Evolutionary conservation across 1,140 invertebrate genomes (phyloP), one percentile per base, ranked within the genome.

Genomic region (Cylas formicarius): DNA sequence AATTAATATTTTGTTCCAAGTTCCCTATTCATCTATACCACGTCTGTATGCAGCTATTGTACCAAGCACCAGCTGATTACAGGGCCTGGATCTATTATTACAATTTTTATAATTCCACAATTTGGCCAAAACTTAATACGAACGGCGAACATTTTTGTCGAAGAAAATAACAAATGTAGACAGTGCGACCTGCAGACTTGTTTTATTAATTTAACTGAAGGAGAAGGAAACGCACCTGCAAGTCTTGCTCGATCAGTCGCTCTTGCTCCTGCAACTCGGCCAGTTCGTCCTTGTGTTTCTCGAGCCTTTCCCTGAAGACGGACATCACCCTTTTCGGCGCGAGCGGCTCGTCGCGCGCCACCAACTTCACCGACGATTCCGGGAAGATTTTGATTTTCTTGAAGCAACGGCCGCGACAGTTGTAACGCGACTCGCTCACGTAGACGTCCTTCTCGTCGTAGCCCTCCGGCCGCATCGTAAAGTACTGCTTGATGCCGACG

Each of bases 381-480:
- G 84, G 83, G 84, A 90, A 93, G 46, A 85, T 80, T 70, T 97
- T 97, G 31, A 66, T 62, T 67, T 97, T 97, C 67, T 95, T 95
- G 64, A 97, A 97, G 48, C 81, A 78, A 49, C 90, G 76, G 14
- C 78, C 77, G 57, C 81, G 83, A 0, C 84, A 81, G 46, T 82
- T 89, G 66, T 99, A 98, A 8, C 93, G 76, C 10, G 90, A 94
- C 69, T 99, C 95, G 65, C 95, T 97, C 0, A 98, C 92, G 62
- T 89, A 99, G 0, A 98, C 85, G 69, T 99, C 94, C 62, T 93
- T 92, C 44, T 95, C 90, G 1, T 80, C 73, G 62, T 92, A 89
- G 10, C 77, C 84, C 71, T 90, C 84, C 1, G 93, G 91, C 50
- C 78, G 78, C 60, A 80, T 80, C 57, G 90, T 86, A 59, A 97